phyloP scores from a whole-genome alignment of 2,113 vertebrate genomes.

The Pithys albifrons region DNA sequence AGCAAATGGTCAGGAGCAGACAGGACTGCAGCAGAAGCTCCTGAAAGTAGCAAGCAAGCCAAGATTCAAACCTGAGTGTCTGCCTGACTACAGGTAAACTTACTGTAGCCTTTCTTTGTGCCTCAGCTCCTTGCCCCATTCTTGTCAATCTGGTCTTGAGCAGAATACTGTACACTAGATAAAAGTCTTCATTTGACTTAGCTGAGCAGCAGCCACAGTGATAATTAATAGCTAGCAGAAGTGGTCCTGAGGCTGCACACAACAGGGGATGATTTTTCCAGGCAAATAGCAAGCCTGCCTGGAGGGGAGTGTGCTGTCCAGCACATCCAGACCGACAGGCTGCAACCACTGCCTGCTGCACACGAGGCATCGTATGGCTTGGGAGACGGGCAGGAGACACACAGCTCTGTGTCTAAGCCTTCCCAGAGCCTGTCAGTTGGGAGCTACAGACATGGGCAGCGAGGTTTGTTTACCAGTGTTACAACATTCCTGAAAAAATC shows the following conservation, averaged over 20 bases:
- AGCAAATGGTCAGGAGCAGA: not conserved
- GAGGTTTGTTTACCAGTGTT: not conserved
- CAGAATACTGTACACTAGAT: not conserved
- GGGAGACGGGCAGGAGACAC: not conserved
- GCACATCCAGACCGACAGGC: not conserved
- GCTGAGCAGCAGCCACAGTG: fast-evolving
- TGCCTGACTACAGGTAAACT: not conserved
- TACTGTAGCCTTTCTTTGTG: not conserved
- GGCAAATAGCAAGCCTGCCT: not conserved
- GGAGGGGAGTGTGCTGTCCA: fast-evolving
- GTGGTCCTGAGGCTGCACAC: not conserved
- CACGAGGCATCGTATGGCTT: fast-evolving
- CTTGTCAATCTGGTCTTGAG: not conserved
- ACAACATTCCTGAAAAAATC: not conserved
- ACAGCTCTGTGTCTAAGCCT: not conserved
- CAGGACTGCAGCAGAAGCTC: not conserved
- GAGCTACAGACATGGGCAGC: fast-evolving
- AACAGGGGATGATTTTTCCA: not conserved
- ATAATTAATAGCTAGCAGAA: not conserved
- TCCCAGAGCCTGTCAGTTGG: not conserved
- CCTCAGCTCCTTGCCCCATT: not conserved
- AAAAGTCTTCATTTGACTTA: not conserved
- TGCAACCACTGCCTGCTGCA: not conserved
- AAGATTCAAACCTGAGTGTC: not conserved
- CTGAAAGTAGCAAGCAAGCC: not conserved